These are phyloP conservation scores for Lucifuga dentata DNA, from an alignment of 2,113 vertebrate genomes.

Conservation along the genomic window DNA sequence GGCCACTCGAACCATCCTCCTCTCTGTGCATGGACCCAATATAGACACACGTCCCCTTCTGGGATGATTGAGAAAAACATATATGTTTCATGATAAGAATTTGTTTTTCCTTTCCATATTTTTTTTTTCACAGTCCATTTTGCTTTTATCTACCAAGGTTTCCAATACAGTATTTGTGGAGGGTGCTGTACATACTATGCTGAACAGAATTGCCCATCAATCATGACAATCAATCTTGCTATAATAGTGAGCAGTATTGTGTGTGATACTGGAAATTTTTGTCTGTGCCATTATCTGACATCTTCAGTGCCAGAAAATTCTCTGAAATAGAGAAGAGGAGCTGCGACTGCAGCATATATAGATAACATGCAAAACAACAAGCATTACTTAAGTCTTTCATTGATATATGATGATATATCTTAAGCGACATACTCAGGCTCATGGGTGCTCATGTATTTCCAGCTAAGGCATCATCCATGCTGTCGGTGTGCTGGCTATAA, in stretches of 20 bases:
- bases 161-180: too few relatives aligned
- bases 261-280: neutral
- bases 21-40: too few relatives aligned
- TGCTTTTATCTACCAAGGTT: too few relatives aligned
- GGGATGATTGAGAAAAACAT: too few relatives aligned
- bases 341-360: conserved; percentile 1
- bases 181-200: neutral
- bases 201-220: neutral
- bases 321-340: conserved; percentile 15
- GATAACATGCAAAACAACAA: conserved; percentile 9
- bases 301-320: neutral
- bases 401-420: conserved; percentile 2
- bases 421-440: neutral
- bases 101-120: too few relatives aligned
- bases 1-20: too few relatives aligned
- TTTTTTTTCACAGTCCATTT: too few relatives aligned
- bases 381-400: neutral
- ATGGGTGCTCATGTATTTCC: conserved; percentile 23
- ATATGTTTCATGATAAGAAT: too few relatives aligned
- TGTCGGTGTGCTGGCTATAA: neutral
- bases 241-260: neutral
- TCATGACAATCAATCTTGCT: neutral
- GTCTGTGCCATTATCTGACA: neutral
- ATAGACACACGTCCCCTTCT: too few relatives aligned
- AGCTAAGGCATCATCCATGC: conserved; percentile 16